These are phyloP conservation scores for Nymphalis io DNA, from an alignment of 1,140 invertebrate genomes.

Conservation along the genomic window DNA sequence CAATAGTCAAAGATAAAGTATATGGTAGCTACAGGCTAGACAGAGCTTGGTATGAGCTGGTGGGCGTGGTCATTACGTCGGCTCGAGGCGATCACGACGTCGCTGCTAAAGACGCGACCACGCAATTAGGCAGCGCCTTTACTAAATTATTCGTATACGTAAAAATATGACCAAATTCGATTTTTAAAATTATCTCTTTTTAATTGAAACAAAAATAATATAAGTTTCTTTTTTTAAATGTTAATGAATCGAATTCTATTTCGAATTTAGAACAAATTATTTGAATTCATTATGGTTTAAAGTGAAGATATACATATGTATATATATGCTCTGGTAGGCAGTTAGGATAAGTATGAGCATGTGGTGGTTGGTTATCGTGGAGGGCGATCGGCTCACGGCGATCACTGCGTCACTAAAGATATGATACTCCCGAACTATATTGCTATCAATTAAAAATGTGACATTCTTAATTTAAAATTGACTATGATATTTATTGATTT, in stretches of 20 bases:
- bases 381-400: constrained; percentile 3
- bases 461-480: neutral
- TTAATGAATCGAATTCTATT: too few relatives aligned
- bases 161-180: neutral
- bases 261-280: too few relatives aligned
- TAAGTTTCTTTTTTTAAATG: too few relatives aligned
- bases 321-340: neutral
- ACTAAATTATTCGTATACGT: neutral
- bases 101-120: constrained; percentile 4
- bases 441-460: neutral
- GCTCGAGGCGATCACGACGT: constrained; percentile 19
- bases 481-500: constrained; percentile 4
- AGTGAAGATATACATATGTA: too few relatives aligned
- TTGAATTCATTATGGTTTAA: too few relatives aligned
- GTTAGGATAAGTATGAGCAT: neutral
- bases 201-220: too few relatives aligned
- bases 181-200: too few relatives aligned
- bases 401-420: constrained; percentile 8
- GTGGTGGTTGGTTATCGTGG: constrained; percentile 11
- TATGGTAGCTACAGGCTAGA: constrained; percentile 3
- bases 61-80: constrained; percentile 18
- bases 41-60: neutral
- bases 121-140: neutral
- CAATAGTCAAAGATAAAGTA: constrained; percentile 2
- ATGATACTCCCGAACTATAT: neutral